Evolutionary conservation across 2,797 vertebrate genomes (phyloP).

Genomic region (Rallus crepitans): DNA sequence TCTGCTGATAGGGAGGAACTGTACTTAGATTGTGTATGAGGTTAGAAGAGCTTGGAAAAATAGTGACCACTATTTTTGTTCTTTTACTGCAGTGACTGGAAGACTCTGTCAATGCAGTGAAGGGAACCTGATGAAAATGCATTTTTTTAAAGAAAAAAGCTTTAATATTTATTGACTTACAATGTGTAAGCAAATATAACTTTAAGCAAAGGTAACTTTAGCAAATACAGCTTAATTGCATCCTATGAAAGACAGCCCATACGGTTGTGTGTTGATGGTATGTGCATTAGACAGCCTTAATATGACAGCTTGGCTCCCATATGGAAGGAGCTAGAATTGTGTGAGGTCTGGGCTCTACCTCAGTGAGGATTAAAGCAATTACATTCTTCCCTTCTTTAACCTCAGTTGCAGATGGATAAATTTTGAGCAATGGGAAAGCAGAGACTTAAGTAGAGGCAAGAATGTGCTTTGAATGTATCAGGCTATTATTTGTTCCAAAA

Average conservation of each 20-base stretch:
- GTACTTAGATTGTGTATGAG: background rate
- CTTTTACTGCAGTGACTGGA: background rate
- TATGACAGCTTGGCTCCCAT: background rate
- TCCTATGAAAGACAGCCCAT: background rate
- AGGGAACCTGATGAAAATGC: background rate
- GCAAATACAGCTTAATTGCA: background rate
- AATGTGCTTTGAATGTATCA: background rate
- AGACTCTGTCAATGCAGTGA: background rate
- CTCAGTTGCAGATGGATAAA: background rate
- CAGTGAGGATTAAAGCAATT: background rate
- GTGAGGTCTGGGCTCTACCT: background rate
- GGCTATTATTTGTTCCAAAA: background rate
- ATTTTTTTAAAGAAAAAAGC: background rate
- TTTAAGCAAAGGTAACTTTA: background rate
- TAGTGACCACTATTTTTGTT: background rate
- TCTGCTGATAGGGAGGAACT: conserved; percentile 60
- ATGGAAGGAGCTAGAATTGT: background rate
- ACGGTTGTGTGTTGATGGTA: background rate
- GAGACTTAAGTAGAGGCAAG: background rate
- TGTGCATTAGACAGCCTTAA: background rate
- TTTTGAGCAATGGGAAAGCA: background rate
- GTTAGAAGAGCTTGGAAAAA: background rate
- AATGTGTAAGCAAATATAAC: background rate
- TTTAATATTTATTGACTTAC: background rate
- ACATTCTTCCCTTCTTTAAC: background rate